Evolutionary conservation across 2,113 vertebrate species (phyloP), one percentile per base, ranked within the genome.

Genomic region (Donacobius atricapilla): DNA sequence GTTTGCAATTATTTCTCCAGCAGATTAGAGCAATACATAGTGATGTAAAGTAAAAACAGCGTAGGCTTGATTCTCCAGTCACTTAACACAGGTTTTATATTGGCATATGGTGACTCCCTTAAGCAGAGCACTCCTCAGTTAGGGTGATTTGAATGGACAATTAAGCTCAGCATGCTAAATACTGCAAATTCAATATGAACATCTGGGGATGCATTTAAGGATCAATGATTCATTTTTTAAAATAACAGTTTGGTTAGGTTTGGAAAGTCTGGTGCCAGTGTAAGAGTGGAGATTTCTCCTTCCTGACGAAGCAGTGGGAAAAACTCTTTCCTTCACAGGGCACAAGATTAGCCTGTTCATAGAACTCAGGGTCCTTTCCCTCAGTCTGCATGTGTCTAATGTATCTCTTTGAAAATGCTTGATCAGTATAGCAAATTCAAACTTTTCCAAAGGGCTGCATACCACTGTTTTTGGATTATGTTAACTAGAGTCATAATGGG

Each of bases 1-100:
- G 40, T 96, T 96, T 96, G 93, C 90, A 93, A 96, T 96, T 96
- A 96, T 94, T 97, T 96, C 92, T 95, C 80, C 70, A 37, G 93
- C 90, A 89, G 90, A 97, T 93, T 73, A 94, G 88, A 92, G 90
- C 72, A 92, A 71, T 92, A 85, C 93, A 92, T 63, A 92, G 94
- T 40, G 8, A 92, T 93, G 83, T 44, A 78, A 90, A 95, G 90
- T 95, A 90, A 96, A 96, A 96, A 96, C 90, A 96, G 90, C 15
- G 92, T 92, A 93, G 96, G 96, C 83, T 96, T 95, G 93, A 90
- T 93, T 92, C 88, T 94, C 65, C 68, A 93, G 88, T 90, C 76
- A 24, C 45, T 90, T 90, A 93, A 51, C 79, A 81, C 88, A 68
- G 93, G 76, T 93, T 96, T 96, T 92, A 79, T 88, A 87, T 40